These are phyloP conservation scores for Drosophila arizonae DNA, from an alignment of 1,140 invertebrate genomes.

Conservation along the genomic window DNA sequence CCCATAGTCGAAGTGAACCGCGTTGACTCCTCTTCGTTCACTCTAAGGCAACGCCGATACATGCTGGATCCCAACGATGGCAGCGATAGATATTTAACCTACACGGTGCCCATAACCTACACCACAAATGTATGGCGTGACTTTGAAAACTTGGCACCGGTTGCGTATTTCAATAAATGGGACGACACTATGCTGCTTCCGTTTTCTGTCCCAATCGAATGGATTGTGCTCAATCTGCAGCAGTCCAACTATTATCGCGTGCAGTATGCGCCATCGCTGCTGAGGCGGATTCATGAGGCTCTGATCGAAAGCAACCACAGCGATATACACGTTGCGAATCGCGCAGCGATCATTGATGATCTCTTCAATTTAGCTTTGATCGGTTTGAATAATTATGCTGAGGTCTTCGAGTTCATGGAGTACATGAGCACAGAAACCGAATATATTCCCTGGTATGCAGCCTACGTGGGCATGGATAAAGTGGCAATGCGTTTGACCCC, in stretches of 20 bases:
- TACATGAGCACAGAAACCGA: slow-evolving; percentile 84
- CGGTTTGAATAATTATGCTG: slow-evolving; percentile 83
- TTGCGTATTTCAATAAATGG: slow-evolving; percentile 82
- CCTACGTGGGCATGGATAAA: slow-evolving; percentile 54
- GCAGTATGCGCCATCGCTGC: slow-evolving; percentile 85
- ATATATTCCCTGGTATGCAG: slow-evolving; percentile 85
- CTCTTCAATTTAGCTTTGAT: slow-evolving; percentile 87
- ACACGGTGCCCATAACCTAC: slow-evolving; percentile 87
- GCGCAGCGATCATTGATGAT: slow-evolving; percentile 91
- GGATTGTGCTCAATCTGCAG: slow-evolving; percentile 83
- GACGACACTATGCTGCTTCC: slow-evolving; percentile 51
- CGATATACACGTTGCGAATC: slow-evolving; percentile 87
- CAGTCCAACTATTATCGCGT: slow-evolving; percentile 86
- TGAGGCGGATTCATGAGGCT: slow-evolving; percentile 83
- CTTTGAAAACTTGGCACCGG: slow-evolving; percentile 85
- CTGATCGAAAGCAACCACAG: slow-evolving; percentile 79
- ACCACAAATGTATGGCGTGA: slow-evolving; percentile 82
- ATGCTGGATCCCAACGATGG: slow-evolving; percentile 80
- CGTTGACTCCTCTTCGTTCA: neutral
- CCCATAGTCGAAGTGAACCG: slow-evolving; percentile 88
- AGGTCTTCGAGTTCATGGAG: slow-evolving; percentile 83
- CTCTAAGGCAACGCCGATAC: slow-evolving; percentile 83
- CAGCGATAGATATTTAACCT: slow-evolving; percentile 73
- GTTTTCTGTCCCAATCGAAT: slow-evolving; percentile 66
- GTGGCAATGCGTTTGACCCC: slow-evolving; percentile 49